Evolutionary conservation across 2,888 invertebrate species (phyloP), one percentile per base, ranked within the genome.

Genomic region (Aleiodes alternator): DNA sequence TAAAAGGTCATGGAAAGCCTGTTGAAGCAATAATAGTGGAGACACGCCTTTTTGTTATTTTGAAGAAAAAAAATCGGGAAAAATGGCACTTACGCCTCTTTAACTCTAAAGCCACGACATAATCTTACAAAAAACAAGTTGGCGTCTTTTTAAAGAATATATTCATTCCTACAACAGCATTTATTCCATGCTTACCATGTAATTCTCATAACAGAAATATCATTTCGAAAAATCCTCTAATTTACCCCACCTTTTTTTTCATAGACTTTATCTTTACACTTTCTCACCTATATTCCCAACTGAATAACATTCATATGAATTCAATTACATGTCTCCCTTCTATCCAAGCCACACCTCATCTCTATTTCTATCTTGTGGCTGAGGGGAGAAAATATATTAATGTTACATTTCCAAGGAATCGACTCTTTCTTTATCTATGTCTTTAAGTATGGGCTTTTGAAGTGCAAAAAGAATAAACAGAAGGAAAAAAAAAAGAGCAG

Each of bases 211-310:
- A 9, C 56, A n/a, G 55, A 80, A 79, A 80, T 84, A 82, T 81
- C 83, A 81, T 79, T 82, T 80, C 79, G 78, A 77, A 69, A 79
- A 77, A 78, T 78, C 81, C 79, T 80, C 81, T 31, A n/a, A n/a
- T 43, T 43, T 29, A 34, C 16, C 50, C 29, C 14, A 23, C 57
- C 57, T 16, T 61, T 61, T 38, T 31, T 38, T 34, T 34, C 53
- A 9, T 23, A 5, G 16, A 73, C 68, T 73, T 73, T 73, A 73
- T 68, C 73, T 23, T 34, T 31, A 2, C 80, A 79, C 78, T 82
- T 83, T 81, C 81, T 75, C 81, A 73, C 76, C 64, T 72, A 51
- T 68, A 14, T 14, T 14, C 51, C 48, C 43, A 76, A 78, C 78
- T 76, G 80, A 84, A 79, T 78, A 80, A 77, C 82, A 50, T 51